Evolutionary conservation across 2,797 vertebrate genomes (phyloP).

Genomic region (Takifugu ocellatus): DNA sequence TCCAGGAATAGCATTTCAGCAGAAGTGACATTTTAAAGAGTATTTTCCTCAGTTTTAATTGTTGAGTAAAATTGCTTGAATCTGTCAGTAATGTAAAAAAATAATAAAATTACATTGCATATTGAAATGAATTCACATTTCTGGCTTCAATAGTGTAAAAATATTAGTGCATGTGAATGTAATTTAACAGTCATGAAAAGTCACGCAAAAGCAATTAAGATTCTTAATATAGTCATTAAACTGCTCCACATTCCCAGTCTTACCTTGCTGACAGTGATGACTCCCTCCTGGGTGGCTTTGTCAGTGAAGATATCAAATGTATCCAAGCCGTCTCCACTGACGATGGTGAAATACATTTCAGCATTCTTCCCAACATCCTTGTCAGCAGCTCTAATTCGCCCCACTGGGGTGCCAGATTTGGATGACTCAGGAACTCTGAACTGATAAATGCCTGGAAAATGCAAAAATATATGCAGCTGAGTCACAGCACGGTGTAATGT

Average conservation of each 20-base stretch:
- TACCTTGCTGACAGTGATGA: conserved; percentile 91
- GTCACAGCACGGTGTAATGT: neutral
- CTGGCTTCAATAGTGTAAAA: too few species aligned
- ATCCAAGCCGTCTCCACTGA: conserved; percentile 86
- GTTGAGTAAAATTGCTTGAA: too few species aligned
- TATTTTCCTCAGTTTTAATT: too few species aligned
- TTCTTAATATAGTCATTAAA: neutral
- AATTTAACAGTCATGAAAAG: too few species aligned
- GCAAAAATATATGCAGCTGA: neutral
- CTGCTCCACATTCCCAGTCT: neutral
- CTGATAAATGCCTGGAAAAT: conserved; percentile 82
- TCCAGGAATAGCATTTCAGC: too few species aligned
- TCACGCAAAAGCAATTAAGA: neutral
- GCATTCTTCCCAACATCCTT: conserved; percentile 86
- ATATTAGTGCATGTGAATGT: too few species aligned
- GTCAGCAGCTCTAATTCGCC: conserved; percentile 85
- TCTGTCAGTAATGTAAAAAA: too few species aligned
- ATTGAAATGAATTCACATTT: too few species aligned
- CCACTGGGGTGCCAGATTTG: conserved; percentile 73
- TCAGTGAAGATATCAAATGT: conserved; percentile 87
- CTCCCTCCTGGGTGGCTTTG: conserved; percentile 87
- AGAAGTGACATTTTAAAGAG: too few species aligned
- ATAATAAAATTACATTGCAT: too few species aligned
- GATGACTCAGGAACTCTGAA: conserved; percentile 84
- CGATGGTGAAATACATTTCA: conserved; percentile 86